phyloP scores from a whole-genome alignment of 2,797 vertebrate species.

The Enteromius afrohamiltoni region DNA sequence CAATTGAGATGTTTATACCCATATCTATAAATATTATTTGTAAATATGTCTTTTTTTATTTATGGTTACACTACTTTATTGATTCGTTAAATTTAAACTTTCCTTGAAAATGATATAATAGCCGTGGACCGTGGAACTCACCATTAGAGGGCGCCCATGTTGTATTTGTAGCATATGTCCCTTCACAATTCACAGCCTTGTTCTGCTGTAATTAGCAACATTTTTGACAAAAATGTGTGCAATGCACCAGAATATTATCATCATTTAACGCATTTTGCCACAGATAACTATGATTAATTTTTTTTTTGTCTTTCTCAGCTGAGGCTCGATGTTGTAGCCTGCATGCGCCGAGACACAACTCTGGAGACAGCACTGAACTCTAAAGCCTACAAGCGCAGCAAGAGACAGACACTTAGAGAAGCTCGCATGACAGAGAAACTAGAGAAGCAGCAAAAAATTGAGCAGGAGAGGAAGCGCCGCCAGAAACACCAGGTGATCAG shows the following conservation, averaged over 20 bases:
- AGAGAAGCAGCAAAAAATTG: constrained; percentile 99
- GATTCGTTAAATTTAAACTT: not conserved
- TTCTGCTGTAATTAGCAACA: not conserved
- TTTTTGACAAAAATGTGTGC: not conserved
- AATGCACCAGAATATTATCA: constrained; percentile 29
- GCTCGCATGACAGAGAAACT: constrained; percentile 98
- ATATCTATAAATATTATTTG: not conserved
- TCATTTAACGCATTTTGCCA: not conserved
- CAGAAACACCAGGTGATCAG: constrained; percentile 94
- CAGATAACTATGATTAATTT: constrained; percentile 20
- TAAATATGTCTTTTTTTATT: not conserved
- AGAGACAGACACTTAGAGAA: constrained; percentile 93
- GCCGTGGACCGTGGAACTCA: not conserved
- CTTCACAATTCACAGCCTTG: constrained; percentile 15
- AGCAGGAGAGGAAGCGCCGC: constrained; percentile 94
- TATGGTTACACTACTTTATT: not conserved
- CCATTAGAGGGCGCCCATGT: constrained; percentile 54
- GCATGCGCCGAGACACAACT: constrained; percentile 95
- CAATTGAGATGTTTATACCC: not conserved
- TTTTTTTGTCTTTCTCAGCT: constrained; percentile 74
- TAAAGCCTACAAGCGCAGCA: constrained; percentile 96
- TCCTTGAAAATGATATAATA: not conserved
- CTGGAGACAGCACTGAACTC: constrained; percentile 96
- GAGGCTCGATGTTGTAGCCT: constrained; percentile 95
- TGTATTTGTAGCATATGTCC: not conserved